Percentiles rank a stretch among this genome's conserved stretches.
Conservation (phyloP, 2,797 vertebrate genomes). For the Esox lucius region DNA sequence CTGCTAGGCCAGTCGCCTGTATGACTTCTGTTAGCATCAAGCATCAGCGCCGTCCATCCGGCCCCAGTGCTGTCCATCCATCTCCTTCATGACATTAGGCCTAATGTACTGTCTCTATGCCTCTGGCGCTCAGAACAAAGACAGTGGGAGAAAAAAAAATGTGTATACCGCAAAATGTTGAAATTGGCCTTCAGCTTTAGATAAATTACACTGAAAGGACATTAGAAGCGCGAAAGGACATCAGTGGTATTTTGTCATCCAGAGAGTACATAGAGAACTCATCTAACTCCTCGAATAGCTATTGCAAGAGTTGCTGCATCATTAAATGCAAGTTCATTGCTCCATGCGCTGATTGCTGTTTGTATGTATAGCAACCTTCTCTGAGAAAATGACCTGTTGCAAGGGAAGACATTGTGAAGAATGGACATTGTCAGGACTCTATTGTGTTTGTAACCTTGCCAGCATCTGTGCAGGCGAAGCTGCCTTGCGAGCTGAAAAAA, state of each 20-base stretch:
- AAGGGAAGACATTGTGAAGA: slow-evolving; percentile 12
- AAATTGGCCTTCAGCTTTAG: slow-evolving; percentile 29
- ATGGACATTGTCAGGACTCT: slow-evolving; percentile 15
- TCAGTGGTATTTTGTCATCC: slow-evolving; percentile 24
- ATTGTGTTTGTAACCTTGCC: slow-evolving; percentile 37
- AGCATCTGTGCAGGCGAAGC: slow-evolving; percentile 8
- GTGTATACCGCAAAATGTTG: slow-evolving; percentile 16
- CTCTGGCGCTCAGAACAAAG: slow-evolving; percentile 41
- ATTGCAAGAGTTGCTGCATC: not conserved
- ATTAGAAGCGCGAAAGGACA: slow-evolving; percentile 36
- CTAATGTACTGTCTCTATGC: slow-evolving; percentile 44
- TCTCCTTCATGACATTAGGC: slow-evolving; percentile 54
- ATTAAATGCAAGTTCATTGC: not conserved
- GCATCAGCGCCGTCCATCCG: not conserved
- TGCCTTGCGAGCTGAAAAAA: slow-evolving; percentile 33
- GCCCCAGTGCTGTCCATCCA: slow-evolving; percentile 63
- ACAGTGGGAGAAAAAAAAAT: slow-evolving; percentile 30
- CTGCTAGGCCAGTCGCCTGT: slow-evolving; percentile 51
- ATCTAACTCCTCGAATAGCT: not conserved
- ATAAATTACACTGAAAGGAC: slow-evolving; percentile 33
- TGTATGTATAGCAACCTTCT: not conserved
- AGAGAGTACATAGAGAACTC: slow-evolving; percentile 12
- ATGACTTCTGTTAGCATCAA: slow-evolving; percentile 39
- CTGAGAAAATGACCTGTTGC: not conserved
- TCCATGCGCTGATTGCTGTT: not conserved